Evolutionary conservation across 2,797 vertebrate genomes (phyloP).

Genomic region (Smutsia temminckii): DNA sequence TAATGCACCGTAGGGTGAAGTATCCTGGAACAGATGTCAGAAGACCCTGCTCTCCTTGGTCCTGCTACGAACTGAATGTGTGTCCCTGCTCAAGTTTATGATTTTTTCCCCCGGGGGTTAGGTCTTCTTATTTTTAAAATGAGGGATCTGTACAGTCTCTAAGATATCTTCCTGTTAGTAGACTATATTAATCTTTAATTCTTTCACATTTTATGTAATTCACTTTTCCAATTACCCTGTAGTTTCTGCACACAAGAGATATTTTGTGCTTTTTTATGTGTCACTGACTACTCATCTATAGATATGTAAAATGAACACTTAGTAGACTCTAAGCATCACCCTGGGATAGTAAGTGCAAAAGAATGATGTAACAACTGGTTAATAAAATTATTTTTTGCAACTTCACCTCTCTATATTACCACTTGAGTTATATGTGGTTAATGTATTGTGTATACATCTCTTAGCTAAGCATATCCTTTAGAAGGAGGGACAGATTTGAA

Average conservation of each 20-base stretch:
- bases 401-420: not conserved
- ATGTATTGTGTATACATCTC: not conserved
- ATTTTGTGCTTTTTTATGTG: not conserved
- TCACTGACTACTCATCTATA: not conserved
- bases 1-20: not conserved
- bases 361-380: not conserved
- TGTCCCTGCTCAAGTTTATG: not conserved
- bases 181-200: not conserved
- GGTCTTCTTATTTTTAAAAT: slow-evolving; percentile 18
- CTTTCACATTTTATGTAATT: not conserved
- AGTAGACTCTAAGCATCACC: not conserved
- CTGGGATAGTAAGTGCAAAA: not conserved
- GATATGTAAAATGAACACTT: not conserved
- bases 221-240: not conserved
- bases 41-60: not conserved
- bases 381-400: not conserved
- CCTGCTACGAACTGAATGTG: not conserved
- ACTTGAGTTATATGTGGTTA: not conserved
- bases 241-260: not conserved
- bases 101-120: not conserved
- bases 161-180: not conserved
- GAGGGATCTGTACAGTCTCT: not conserved
- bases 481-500: not conserved
- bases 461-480: not conserved
- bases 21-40: not conserved